A percentile compares a stretch with the other conserved stretches of the same genome.
phyloP scores from a whole-genome alignment of 2,888 invertebrate genomes.

The Chaitophorus viminalis region DNA sequence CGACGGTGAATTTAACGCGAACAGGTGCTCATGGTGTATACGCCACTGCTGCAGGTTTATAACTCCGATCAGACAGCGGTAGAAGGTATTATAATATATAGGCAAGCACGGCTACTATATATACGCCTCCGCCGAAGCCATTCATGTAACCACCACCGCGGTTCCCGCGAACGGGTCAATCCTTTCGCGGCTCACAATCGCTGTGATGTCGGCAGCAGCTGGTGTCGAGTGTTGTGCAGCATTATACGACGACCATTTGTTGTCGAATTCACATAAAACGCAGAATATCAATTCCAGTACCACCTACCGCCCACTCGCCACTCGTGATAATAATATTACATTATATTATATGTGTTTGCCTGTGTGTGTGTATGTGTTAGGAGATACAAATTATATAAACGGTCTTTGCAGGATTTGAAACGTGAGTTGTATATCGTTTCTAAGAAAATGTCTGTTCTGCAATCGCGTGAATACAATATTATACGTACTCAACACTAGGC shows the following conservation, averaged over 20 bases:
- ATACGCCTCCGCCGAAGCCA: not conserved
- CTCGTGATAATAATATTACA: too few relatives aligned
- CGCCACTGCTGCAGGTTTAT: not conserved
- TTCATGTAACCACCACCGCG: not conserved
- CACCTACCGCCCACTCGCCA: too few relatives aligned
- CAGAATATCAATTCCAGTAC: not conserved
- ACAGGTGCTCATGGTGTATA: conserved; percentile 25
- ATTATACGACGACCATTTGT: not conserved
- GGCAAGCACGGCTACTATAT: not conserved
- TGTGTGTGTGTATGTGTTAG: too few relatives aligned
- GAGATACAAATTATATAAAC: too few relatives aligned
- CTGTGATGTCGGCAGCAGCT: not conserved
- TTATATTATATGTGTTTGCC: too few relatives aligned
- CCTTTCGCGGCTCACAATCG: not conserved
- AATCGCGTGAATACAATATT: too few relatives aligned
- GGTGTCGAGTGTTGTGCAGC: not conserved
- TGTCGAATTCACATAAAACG: not conserved
- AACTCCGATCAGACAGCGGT: not conserved
- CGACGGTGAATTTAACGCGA: conserved; percentile 9
- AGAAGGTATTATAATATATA: not conserved
- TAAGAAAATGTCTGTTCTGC: too few relatives aligned
- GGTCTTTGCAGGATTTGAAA: too few relatives aligned
- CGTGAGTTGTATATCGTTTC: too few relatives aligned
- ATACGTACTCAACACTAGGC: too few relatives aligned
- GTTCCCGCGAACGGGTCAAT: not conserved